phyloP scores from a whole-genome alignment of 2,797 vertebrate species.

The Pseudomugil gertrudae region DNA sequence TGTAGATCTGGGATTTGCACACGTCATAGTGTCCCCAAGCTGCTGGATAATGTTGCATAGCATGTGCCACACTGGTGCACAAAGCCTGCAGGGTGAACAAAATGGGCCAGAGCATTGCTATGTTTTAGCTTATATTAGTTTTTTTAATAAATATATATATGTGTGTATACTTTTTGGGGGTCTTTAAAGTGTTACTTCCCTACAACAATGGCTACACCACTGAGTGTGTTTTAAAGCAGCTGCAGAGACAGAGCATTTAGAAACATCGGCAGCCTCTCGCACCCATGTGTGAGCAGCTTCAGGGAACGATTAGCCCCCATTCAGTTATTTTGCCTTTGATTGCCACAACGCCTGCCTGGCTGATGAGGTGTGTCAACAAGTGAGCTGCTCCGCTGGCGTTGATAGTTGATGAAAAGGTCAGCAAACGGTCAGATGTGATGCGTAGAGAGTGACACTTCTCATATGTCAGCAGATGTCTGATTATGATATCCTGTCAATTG shows the following conservation, averaged over 20 bases:
- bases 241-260: constrained; percentile 69
- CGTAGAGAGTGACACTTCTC: constrained; percentile 54
- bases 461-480: constrained; percentile 70
- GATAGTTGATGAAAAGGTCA: constrained; percentile 60
- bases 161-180: background rate
- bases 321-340: constrained; percentile 45
- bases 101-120: constrained; percentile 89
- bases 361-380: constrained; percentile 60
- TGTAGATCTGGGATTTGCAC: constrained; percentile 97
- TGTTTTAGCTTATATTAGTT: too few species aligned
- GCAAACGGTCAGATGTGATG: constrained; percentile 49
- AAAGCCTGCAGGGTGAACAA: constrained; percentile 90
- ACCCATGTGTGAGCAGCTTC: constrained; percentile 44
- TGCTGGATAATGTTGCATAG: constrained; percentile 92
- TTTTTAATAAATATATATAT: too few species aligned
- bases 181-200: constrained; percentile 22
- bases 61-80: constrained; percentile 86
- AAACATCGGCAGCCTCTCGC: constrained; percentile 79
- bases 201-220: constrained; percentile 15
- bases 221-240: constrained; percentile 46
- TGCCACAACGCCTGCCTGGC: constrained; percentile 39
- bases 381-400: constrained; percentile 34
- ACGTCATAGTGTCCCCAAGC: constrained; percentile 98
- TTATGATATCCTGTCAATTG: constrained; percentile 79
- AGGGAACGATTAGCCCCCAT: constrained; percentile 55